These are phyloP conservation scores for Protomyctophum bolini DNA, from an alignment of 2,113 vertebrate species.

Conservation along the genomic window DNA sequence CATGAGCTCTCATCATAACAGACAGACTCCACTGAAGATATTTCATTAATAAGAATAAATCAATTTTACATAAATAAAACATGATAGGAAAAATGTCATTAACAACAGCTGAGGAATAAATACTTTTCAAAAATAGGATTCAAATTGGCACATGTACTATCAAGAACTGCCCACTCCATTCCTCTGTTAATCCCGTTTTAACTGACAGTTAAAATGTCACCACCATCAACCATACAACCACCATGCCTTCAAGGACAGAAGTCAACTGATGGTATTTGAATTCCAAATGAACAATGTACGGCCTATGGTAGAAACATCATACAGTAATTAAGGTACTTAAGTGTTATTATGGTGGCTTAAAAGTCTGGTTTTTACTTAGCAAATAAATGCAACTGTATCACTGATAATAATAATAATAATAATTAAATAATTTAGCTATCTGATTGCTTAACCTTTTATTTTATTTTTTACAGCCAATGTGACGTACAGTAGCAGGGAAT, in stretches of 20 bases:
- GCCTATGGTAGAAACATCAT: slow-evolving; percentile 15
- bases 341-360: neutral
- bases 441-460: too few species aligned
- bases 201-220: slow-evolving; percentile 20
- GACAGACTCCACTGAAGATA: slow-evolving; percentile 33
- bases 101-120: slow-evolving; percentile 74
- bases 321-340: neutral
- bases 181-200: neutral
- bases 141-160: slow-evolving; percentile 78
- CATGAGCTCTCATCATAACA: slow-evolving; percentile 40
- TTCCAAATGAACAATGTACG: slow-evolving; percentile 30
- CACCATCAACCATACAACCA: slow-evolving; percentile 21
- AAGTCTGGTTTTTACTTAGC: neutral
- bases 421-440: too few species aligned
- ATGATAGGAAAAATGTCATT: slow-evolving; percentile 64
- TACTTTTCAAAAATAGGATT: slow-evolving; percentile 75
- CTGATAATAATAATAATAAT: neutral
- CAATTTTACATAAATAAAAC: slow-evolving; percentile 65
- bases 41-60: slow-evolving; percentile 58
- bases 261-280: slow-evolving; percentile 40
- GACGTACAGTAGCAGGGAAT: neutral
- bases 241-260: slow-evolving; percentile 49
- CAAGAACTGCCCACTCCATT: slow-evolving; percentile 25
- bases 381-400: neutral
- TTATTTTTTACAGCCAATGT: neutral